These are phyloP conservation scores for Caenorhabditis sp. DNA, from an alignment of 2,888 invertebrate genomes.

Conservation along the genomic window DNA sequence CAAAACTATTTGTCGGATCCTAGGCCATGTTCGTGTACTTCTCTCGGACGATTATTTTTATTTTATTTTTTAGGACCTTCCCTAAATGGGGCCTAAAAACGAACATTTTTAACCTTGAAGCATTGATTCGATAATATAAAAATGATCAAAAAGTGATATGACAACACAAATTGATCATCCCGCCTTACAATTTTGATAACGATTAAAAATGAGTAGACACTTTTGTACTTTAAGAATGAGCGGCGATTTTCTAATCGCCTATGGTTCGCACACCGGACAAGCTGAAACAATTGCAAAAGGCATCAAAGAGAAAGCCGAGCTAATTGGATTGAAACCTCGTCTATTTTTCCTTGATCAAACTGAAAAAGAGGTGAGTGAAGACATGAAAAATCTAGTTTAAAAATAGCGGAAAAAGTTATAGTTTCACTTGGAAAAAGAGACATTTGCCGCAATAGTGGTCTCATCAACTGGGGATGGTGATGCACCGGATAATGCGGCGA, in stretches of 20 bases:
- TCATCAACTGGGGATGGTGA: conserved; percentile 77
- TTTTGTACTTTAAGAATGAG: background rate
- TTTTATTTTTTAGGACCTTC: background rate
- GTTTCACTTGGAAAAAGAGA: conserved; percentile 66
- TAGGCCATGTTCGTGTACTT: background rate
- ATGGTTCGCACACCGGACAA: conserved; percentile 75
- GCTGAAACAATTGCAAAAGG: conserved; percentile 75
- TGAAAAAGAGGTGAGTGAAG: conserved; percentile 72
- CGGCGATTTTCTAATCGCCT: conserved; percentile 71
- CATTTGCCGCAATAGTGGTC: conserved; percentile 73
- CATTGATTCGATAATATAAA: background rate
- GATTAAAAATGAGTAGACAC: too few relatives aligned
- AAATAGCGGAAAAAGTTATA: conserved; percentile 24
- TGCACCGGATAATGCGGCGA: conserved; percentile 75
- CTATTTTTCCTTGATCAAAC: conserved; percentile 71
- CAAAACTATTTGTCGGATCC: background rate
- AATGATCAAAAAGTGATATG: background rate
- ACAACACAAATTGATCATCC: background rate
- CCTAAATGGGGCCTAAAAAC: too few relatives aligned
- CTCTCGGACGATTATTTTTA: background rate
- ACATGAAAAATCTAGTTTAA: background rate
- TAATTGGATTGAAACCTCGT: conserved; percentile 70
- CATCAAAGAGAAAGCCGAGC: conserved; percentile 70
- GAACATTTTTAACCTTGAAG: too few relatives aligned
- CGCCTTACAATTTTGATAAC: background rate